Evolutionary conservation across 2,888 invertebrate species (phyloP).

Genomic region (Orthosia gracilis): DNA sequence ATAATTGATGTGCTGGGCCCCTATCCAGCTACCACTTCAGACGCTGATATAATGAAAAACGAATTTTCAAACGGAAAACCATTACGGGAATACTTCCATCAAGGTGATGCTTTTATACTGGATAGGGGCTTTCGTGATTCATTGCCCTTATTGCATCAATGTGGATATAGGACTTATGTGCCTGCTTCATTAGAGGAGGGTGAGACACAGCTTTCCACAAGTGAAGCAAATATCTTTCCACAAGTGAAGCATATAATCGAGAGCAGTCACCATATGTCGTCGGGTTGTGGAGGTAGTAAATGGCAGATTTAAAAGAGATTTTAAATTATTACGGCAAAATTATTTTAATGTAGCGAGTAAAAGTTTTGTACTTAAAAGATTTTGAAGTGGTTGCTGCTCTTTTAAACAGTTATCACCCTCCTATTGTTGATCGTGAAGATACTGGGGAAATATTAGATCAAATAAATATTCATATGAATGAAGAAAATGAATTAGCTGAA

Average conservation of each 20-base stretch:
- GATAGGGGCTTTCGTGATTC: slow-evolving; percentile 12
- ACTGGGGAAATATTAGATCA: slow-evolving; percentile 3
- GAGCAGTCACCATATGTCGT: slow-evolving; percentile 40
- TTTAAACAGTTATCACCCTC: slow-evolving; percentile 12
- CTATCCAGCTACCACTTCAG: slow-evolving; percentile 14
- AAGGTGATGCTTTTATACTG: slow-evolving; percentile 7
- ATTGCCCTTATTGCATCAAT: slow-evolving; percentile 20
- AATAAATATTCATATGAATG: slow-evolving; percentile 8
- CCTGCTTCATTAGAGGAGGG: slow-evolving; percentile 25
- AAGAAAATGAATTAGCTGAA: slow-evolving; percentile 7
- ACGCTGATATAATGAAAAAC: slow-evolving; percentile 1
- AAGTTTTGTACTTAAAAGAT: slow-evolving; percentile 23
- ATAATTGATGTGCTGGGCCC: slow-evolving; percentile 12
- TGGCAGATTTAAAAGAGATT: slow-evolving; percentile 44
- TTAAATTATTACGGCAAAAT: slow-evolving; percentile 43
- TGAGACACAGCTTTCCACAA: slow-evolving; percentile 37
- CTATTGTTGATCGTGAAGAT: slow-evolving; percentile 2
- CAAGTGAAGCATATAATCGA: slow-evolving; percentile 38
- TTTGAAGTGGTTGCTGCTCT: slow-evolving; percentile 30
- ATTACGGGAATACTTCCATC: not conserved
- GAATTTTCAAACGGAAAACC: not conserved
- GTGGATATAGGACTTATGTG: slow-evolving; percentile 25
- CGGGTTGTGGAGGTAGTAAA: slow-evolving; percentile 36
- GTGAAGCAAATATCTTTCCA: slow-evolving; percentile 40
- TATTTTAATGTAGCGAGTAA: slow-evolving; percentile 37